Evolutionary conservation across 2,113 vertebrate species (phyloP).

Genomic region (Morone saxatilis): DNA sequence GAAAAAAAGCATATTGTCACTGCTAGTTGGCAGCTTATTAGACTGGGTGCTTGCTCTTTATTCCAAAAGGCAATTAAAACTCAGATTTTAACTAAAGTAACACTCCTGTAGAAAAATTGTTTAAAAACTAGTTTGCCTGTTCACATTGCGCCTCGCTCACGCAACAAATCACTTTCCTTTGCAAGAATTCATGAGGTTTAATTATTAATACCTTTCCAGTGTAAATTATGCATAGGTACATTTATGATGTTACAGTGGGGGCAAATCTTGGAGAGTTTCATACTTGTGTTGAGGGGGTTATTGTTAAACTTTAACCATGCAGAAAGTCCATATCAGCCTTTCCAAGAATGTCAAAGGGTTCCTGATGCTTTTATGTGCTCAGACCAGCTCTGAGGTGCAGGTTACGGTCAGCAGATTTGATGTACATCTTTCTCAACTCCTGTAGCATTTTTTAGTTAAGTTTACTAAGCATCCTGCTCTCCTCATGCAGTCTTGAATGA

Average conservation of each 20-base stretch:
- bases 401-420: neutral
- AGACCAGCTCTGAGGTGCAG: neutral
- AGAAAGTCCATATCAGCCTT: slow-evolving; percentile 14
- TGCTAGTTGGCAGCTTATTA: too few species aligned
- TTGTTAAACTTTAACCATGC: neutral
- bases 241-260: slow-evolving; percentile 31
- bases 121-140: too few species aligned
- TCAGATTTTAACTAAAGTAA: too few species aligned
- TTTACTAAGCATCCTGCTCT: neutral
- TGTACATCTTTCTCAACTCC: neutral
- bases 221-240: slow-evolving; percentile 56
- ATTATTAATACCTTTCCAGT: slow-evolving; percentile 37
- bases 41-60: too few species aligned
- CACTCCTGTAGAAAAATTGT: too few species aligned
- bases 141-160: neutral
- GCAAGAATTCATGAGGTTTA: neutral
- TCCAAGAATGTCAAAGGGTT: neutral
- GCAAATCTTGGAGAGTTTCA: neutral
- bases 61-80: too few species aligned
- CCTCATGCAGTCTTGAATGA: neutral
- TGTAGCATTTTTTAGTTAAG: neutral
- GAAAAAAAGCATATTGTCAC: too few species aligned
- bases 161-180: neutral
- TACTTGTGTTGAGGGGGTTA: neutral
- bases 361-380: neutral